A percentile compares a stretch with the other conserved stretches of the same genome.
phyloP scores from a whole-genome alignment of 2,797 vertebrate genomes.

The Trachurus trachurus region DNA sequence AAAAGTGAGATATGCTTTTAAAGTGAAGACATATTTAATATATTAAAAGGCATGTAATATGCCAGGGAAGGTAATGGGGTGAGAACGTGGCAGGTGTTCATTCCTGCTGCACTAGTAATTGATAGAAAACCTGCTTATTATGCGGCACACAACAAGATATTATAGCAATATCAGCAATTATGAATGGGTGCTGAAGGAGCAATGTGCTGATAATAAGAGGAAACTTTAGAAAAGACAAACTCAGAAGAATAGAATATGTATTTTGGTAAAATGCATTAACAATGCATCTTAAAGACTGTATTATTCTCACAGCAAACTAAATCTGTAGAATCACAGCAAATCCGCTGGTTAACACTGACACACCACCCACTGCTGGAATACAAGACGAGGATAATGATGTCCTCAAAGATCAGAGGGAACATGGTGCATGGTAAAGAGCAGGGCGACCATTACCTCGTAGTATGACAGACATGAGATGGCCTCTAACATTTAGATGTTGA shows the following conservation, averaged over 20 bases:
- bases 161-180: conserved; percentile 68
- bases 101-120: conserved; percentile 68
- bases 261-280: not conserved
- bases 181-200: conserved; percentile 39
- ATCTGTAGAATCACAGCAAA: conserved; percentile 10
- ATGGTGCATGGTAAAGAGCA: conserved; percentile 69
- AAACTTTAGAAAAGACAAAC: conserved; percentile 29
- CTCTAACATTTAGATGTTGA: conserved; percentile 59
- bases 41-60: conserved; percentile 55
- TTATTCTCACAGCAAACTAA: not conserved
- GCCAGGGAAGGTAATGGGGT: conserved; percentile 68
- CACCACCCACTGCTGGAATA: conserved; percentile 31
- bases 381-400: conserved; percentile 69
- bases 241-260: not conserved
- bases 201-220: conserved; percentile 45
- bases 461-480: conserved; percentile 63
- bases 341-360: conserved; percentile 31
- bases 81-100: conserved; percentile 74
- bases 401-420: conserved; percentile 75
- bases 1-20: conserved; percentile 27
- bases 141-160: conserved; percentile 51
- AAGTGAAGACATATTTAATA: conserved; percentile 49
- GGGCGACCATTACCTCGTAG: conserved; percentile 67
- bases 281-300: not conserved
- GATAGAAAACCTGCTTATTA: conserved; percentile 65